Conservation (phyloP, 2,797 vertebrate genomes). For the Martes flavigula region DNA sequence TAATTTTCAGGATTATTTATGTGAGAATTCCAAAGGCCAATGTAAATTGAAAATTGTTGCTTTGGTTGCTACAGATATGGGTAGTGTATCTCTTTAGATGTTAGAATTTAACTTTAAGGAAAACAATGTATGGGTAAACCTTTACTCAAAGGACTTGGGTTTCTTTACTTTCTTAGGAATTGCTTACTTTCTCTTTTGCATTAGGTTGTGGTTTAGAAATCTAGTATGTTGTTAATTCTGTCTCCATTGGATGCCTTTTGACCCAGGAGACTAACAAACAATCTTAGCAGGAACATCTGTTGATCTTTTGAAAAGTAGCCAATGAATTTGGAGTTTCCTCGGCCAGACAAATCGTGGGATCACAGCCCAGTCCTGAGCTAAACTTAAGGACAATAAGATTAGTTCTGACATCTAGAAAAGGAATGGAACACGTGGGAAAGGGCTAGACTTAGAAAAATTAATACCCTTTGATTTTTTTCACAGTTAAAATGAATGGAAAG, state of each 20-base stretch:
- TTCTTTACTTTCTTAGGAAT: not conserved
- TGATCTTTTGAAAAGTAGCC: slow-evolving; percentile 51
- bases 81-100: not conserved
- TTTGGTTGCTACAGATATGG: not conserved
- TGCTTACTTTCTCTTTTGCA: slow-evolving; percentile 54
- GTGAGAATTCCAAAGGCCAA: not conserved
- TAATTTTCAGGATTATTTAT: not conserved
- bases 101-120: slow-evolving; percentile 18
- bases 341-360: not conserved
- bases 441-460: slow-evolving; percentile 30
- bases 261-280: slow-evolving; percentile 61
- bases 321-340: slow-evolving; percentile 52
- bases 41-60: not conserved
- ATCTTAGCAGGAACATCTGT: slow-evolving; percentile 56
- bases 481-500: slow-evolving; percentile 1
- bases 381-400: slow-evolving; percentile 23
- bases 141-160: not conserved
- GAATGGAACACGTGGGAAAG: not conserved
- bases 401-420: slow-evolving; percentile 55
- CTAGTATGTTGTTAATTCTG: slow-evolving; percentile 43
- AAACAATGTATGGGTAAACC: not conserved
- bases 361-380: slow-evolving; percentile 23
- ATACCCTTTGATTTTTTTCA: slow-evolving; percentile 18
- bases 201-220: slow-evolving; percentile 57
- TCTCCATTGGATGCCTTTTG: slow-evolving; percentile 46